Base-by-base conservation (phyloP, 2,797 vertebrate species). In the Natrix natrix region DNA sequence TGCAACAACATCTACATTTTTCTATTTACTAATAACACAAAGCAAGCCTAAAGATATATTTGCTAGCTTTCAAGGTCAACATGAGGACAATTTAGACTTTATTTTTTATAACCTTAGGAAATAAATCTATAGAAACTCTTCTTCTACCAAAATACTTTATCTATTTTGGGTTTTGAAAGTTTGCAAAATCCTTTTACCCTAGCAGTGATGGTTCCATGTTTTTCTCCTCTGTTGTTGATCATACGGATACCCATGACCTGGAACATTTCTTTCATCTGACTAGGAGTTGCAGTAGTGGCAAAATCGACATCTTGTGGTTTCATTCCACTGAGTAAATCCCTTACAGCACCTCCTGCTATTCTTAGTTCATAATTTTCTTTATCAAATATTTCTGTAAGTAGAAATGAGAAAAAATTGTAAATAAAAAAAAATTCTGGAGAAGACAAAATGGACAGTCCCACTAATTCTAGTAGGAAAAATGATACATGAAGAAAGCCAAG, bases 191-290 rank as follows among this genome's bases (percentile, higher is more conserved):
- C 43, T 32, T 97, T 98, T 96, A 99, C 99, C 97, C 99, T 97
- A 78, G 99, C 99, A 22, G 99, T 99, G 55, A 99, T 99, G 86
- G 99, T 99, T 0, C 99, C 99, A 0, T 99, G 99, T 93, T 98
- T 98, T 96, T 99, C 99, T 69, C 99, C 99, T 97, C 98, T 99
- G 93, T 99, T 99, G 95, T 99, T 99, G 96, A 99, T 99, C 98
- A 99, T 98, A 28, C 99, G 98, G 91, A 99, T 96, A 2, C 99
- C 99, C 0, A 98, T 98, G 0, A 96, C 91, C 13, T 98, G 98
- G 96, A 99, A 99, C 97, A 99, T 98, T 8, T 90, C 95, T 97
- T 99, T 99, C 99, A 99, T 99, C 96, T 99, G 98, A 17, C 97
- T 97, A 0, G 99, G 99, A 0, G 99, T 99, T 1, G 99, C 99